Base-by-base conservation (phyloP, 2,888 invertebrate genomes). In the Sinelater perroti region DNA sequence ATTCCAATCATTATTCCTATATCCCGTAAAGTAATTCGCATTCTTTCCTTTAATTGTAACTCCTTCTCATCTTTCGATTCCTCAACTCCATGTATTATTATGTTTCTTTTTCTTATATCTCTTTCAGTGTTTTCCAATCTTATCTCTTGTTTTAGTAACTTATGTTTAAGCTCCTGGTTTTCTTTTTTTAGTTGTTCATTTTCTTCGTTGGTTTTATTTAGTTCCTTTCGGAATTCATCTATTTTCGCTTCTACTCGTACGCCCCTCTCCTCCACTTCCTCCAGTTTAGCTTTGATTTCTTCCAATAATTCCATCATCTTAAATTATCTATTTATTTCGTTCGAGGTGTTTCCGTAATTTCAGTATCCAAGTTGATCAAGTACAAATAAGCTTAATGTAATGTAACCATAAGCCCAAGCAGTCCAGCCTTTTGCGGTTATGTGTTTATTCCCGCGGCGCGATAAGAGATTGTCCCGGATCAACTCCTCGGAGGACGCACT, bases 191-290 rank as follows among this genome's bases (percentile, higher is more conserved):
- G 11, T 30, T 30, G 30, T 8, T 30, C 11, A 30, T 30, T 30
- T 30, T 30, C 30, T 30, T 30, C 30, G 8, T 5, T 30, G n/a
- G 30, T 30, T 30, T 30, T 8, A 30, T 30, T 30, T 30, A 30
- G 30, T 30, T 30, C 30, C n/a, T 11, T 30, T 30, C 30, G 30
- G n/a, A 30, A 30, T 30, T 30, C 30, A 30, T 30, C 30, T 30
- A 30, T 30, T 30, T 30, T 30, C n/a, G n/a, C 11, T 30, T 30
- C 30, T 8, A 30, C 30, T 30, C 30, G 3, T 11, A 10, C 30
- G 8, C 30, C 30, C 30, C 30, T 30, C 30, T 10, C 30, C 30
- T 30, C 30, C 30, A 30, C n/a, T 30, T 11, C 30, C 3, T 30
- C 30, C 30, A 30, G 30, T 8, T 30, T 30, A 30, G n/a, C 30